Evolutionary conservation across 1,140 invertebrate species (phyloP).

Genomic region (Diabrotica virgifera): DNA sequence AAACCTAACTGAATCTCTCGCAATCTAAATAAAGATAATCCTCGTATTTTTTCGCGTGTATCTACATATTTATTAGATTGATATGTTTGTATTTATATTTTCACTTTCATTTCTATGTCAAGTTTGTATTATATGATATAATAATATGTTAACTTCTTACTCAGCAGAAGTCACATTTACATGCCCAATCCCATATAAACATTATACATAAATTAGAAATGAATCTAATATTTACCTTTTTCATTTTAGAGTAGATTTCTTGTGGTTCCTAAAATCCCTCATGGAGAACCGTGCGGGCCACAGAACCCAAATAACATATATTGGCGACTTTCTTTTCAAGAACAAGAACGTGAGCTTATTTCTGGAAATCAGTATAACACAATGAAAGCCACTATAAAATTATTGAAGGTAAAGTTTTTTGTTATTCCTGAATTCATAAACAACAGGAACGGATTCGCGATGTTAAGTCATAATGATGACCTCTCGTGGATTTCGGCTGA

Average conservation of each 20-base stretch:
- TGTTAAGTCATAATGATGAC: too few relatives aligned
- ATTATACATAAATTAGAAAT: too few relatives aligned
- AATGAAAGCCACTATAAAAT: slow-evolving; percentile 36
- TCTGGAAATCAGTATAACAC: slow-evolving; percentile 19
- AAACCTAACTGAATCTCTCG: too few relatives aligned
- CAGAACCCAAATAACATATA: slow-evolving; percentile 19
- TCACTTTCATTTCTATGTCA: too few relatives aligned
- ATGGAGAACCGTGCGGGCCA: neutral
- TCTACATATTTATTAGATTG: too few relatives aligned
- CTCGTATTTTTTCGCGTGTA: too few relatives aligned
- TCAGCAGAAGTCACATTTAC: too few relatives aligned
- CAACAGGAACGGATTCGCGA: neutral
- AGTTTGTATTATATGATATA: too few relatives aligned
- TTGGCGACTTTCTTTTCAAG: slow-evolving; percentile 44
- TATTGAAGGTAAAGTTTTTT: slow-evolving; percentile 35
- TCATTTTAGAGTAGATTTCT: slow-evolving; percentile 28
- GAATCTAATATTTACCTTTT: neutral
- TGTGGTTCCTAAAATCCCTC: slow-evolving; percentile 32
- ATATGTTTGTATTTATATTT: too few relatives aligned
- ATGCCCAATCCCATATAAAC: slow-evolving; percentile 8
- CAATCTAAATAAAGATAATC: too few relatives aligned
- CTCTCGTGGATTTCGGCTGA: too few relatives aligned
- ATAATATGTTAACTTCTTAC: too few relatives aligned
- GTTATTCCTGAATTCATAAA: slow-evolving; percentile 1
- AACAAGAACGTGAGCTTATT: slow-evolving; percentile 39